These are phyloP conservation scores for Micromesistius poutassou DNA, from an alignment of 2,797 vertebrate genomes.

Conservation along the genomic window DNA sequence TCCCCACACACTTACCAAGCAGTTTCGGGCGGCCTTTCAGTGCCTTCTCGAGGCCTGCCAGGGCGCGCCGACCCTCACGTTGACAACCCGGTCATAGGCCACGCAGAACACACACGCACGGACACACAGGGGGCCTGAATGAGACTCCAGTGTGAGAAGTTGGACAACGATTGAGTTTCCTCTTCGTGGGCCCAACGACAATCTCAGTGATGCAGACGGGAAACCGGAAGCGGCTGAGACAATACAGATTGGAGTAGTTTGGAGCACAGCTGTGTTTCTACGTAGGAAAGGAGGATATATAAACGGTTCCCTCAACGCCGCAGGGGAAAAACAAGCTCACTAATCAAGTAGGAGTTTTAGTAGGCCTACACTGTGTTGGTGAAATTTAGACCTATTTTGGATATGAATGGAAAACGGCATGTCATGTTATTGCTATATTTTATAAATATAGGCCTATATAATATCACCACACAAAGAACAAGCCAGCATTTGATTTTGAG, in stretches of 20 bases:
- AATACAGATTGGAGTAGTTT: constrained; percentile 63
- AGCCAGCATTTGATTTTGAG: neutral
- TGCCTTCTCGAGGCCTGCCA: neutral
- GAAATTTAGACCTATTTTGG: neutral
- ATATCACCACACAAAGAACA: neutral
- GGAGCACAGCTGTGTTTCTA: constrained; percentile 57
- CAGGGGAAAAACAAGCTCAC: constrained; percentile 15
- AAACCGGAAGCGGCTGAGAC: constrained; percentile 75
- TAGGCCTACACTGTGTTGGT: neutral
- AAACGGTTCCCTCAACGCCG: constrained; percentile 41
- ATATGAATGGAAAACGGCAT: neutral
- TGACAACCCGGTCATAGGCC: neutral
- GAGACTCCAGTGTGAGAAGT: constrained; percentile 45
- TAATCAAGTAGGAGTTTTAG: constrained; percentile 1
- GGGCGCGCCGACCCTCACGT: neutral
- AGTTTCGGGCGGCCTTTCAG: neutral
- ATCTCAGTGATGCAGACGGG: constrained; percentile 64
- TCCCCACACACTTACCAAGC: neutral
- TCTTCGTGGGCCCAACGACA: constrained; percentile 55
- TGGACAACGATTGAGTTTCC: constrained; percentile 63
- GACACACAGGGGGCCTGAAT: neutral
- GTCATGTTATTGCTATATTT: neutral
- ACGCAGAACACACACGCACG: neutral
- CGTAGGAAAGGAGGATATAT: constrained; percentile 40
- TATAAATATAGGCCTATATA: neutral